Percentiles rank a stretch among this genome's conserved stretches.
These are phyloP conservation scores for Parazoanthus darwini DNA, from an alignment of 92 coral and sea anemone genomes.

Conservation along the genomic window DNA sequence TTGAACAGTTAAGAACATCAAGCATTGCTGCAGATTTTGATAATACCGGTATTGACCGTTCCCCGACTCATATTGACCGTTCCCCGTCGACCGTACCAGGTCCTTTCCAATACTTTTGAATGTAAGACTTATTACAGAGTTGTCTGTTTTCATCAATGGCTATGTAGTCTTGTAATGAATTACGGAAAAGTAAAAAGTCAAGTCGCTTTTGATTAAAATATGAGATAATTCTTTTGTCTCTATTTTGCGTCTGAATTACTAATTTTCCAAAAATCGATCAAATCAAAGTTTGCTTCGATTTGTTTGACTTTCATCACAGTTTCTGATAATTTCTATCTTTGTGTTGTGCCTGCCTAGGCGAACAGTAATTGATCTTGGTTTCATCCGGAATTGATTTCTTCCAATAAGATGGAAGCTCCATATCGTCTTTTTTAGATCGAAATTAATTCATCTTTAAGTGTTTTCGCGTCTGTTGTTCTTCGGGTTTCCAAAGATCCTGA, in stretches of 20 bases:
- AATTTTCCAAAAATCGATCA: neutral
- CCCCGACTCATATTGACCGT: too few species aligned
- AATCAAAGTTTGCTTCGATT: constrained; percentile 15
- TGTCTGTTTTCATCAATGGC: constrained; percentile 9
- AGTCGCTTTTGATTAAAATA: constrained; percentile 21
- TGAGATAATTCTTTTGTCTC: constrained; percentile 7
- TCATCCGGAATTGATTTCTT: too few species aligned
- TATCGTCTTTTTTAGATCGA: neutral
- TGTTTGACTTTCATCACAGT: too few species aligned
- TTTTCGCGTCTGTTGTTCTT: neutral
- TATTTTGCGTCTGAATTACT: neutral
- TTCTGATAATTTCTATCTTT: too few species aligned
- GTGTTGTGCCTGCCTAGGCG: too few species aligned
- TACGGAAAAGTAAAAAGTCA: neutral
- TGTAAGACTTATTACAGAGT: neutral
- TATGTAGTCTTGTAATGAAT: constrained; percentile 38
- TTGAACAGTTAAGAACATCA: too few species aligned
- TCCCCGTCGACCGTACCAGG: too few species aligned
- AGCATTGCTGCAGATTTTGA: too few species aligned
- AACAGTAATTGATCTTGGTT: too few species aligned
- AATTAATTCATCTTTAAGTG: neutral
- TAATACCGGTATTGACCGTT: too few species aligned
- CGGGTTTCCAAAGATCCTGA: neutral
- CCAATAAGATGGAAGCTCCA: neutral
- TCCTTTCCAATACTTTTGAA: too few species aligned